Conservation (phyloP, 2,113 vertebrate species). For the Calonectris borealis region DNA sequence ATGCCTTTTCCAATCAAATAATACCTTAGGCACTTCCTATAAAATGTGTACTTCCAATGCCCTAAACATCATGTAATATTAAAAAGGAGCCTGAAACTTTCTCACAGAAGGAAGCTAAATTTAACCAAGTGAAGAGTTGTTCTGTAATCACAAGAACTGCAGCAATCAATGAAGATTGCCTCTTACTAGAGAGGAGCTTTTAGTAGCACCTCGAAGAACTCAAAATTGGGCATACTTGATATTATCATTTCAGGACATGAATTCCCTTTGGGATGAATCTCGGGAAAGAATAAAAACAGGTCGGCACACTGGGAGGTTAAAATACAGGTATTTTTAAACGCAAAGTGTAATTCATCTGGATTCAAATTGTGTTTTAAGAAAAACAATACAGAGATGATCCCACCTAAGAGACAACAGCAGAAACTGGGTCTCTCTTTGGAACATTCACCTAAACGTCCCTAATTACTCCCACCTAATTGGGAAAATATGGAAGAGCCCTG, state of each 20-base stretch:
- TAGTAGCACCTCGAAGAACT: background rate
- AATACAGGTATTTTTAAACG: background rate
- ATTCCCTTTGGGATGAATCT: background rate
- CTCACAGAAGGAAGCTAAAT: conserved; percentile 22
- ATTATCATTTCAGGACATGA: conserved; percentile 6
- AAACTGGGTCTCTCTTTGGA: background rate
- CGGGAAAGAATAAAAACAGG: background rate
- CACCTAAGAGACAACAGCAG: background rate
- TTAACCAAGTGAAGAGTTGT: conserved; percentile 19
- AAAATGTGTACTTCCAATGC: conserved; percentile 6
- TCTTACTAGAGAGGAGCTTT: conserved; percentile 21
- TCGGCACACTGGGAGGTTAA: background rate
- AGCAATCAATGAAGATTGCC: conserved; percentile 53
- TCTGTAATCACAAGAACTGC: conserved; percentile 29
- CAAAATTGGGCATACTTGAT: conserved; percentile 7
- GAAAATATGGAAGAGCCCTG: background rate
- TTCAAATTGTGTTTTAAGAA: background rate
- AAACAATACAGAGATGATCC: background rate
- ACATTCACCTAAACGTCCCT: background rate
- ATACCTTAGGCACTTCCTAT: conserved; percentile 9
- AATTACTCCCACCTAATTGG: background rate
- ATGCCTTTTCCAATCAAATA: conserved; percentile 13
- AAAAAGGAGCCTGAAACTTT: conserved; percentile 34
- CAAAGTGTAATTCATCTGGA: background rate
- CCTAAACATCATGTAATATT: conserved; percentile 39